Conservation (phyloP, 2,888 invertebrate species). For the Tachina fera region DNA sequence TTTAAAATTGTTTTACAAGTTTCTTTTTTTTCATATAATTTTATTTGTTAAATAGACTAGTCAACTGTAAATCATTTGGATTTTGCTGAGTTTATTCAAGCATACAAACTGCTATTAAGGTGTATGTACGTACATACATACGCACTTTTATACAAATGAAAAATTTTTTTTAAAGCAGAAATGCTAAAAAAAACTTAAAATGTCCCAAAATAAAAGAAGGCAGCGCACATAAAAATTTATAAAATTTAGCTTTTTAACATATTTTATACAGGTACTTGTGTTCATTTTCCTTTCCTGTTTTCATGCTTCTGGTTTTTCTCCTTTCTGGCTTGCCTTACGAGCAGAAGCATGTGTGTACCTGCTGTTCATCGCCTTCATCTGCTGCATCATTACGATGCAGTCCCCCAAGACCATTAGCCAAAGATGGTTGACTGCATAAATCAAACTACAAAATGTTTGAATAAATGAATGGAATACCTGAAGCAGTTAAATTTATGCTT, state of each 20-base stretch:
- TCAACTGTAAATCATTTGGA: constrained; percentile 45
- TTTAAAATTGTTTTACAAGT: constrained; percentile 2
- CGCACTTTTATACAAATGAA: too few species aligned
- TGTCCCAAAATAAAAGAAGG: constrained; percentile 3
- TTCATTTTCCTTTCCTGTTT: constrained; percentile 8
- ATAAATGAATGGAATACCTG: constrained; percentile 52
- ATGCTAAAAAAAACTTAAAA: constrained; percentile 8
- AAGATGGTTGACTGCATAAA: constrained; percentile 69
- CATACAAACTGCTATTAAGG: neutral
- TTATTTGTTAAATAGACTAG: constrained; percentile 9
- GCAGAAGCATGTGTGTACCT: constrained; percentile 12
- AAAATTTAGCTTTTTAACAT: constrained; percentile 47
- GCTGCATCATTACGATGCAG: constrained; percentile 51
- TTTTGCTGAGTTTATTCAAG: neutral
- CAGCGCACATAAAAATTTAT: constrained; percentile 41
- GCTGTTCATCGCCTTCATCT: constrained; percentile 19
- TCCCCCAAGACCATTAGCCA: constrained; percentile 68
- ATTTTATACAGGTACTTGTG: constrained; percentile 53
- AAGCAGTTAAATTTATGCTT: constrained; percentile 60
- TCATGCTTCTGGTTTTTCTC: neutral
- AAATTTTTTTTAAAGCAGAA: neutral
- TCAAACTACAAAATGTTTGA: constrained; percentile 57
- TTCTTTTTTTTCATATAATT: neutral
- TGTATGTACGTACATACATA: neutral
- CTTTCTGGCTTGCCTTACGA: neutral